Base-by-base conservation (phyloP, 1,140 invertebrate species). In the Scaptomyza montana region DNA sequence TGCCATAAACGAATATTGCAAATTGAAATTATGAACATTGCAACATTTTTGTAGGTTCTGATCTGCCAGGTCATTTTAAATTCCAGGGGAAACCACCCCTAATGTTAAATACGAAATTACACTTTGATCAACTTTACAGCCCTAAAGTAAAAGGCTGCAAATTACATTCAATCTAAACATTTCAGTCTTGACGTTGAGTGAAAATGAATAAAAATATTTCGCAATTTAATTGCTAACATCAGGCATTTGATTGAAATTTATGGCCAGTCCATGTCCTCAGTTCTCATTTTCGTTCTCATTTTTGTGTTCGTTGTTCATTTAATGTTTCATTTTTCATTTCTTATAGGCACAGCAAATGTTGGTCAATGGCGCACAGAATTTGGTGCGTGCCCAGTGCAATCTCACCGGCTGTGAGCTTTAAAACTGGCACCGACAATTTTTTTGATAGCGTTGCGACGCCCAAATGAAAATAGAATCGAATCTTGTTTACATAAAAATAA, bases 221-320 rank as follows among this genome's bases (percentile, higher is more conserved):
- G 67, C 84, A 78, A 86, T 86, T 86, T 89, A 87, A 86, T 86
- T 87, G 84, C 84, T 82, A 77, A 71, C 53, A 67, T 77, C 76
- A 57, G 62, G 56, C 64, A 77, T 74, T 87, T 82, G 78, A 82
- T 86, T 78, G 75, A 82, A 77, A 86, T 86, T 86, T 87, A 86
- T 86, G 68, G 79, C 45, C 76, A 66, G 74, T 25, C 68, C 74
- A 68, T 89, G 82, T 86, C 82, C 82, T 77, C 75, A 33, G 82
- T 87, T 74, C 55, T 46, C 46, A 63, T 47, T 62, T 53, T 69
- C 4, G 49, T 66, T 67, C 54, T 70, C 25, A 25, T 75, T 66
- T 56, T 57, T 53, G 60, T 47, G 28, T 65, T 41, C 12, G 3
- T 25, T 25, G 21, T 25, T 25, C 21, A 25, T 25, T 25, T 2